These are phyloP conservation scores for Paedocypris sp. DNA, from an alignment of 2,113 vertebrate species.

Conservation along the genomic window DNA sequence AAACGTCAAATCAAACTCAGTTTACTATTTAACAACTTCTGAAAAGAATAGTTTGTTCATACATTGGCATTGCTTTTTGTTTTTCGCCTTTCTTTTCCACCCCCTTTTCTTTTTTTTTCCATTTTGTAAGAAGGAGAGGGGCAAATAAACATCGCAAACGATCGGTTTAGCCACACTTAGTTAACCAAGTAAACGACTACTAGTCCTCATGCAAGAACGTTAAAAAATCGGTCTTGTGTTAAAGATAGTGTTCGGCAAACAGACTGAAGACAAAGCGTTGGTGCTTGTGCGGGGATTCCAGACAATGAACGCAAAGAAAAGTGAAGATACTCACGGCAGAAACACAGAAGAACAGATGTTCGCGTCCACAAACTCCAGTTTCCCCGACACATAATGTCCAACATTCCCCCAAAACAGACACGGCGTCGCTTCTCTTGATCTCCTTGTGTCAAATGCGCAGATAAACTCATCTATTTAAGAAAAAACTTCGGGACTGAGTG, in stretches of 20 bases:
- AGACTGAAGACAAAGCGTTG: constrained; percentile 6
- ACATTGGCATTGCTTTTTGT: too few relatives aligned
- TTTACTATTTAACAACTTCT: too few relatives aligned
- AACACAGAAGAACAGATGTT: constrained; percentile 55
- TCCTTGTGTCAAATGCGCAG: constrained; percentile 8
- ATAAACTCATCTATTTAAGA: constrained; percentile 14
- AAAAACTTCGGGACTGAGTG: constrained; percentile 12
- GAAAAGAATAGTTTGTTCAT: too few relatives aligned
- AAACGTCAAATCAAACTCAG: too few relatives aligned
- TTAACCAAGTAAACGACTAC: too few relatives aligned
- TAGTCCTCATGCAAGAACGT: too few relatives aligned
- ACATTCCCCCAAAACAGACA: constrained; percentile 29
- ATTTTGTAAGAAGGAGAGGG: too few relatives aligned
- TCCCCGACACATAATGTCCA: constrained; percentile 52
- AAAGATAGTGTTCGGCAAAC: background rate
- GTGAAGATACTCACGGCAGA: constrained; percentile 58
- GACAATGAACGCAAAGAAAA: constrained; percentile 33
- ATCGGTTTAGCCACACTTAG: too few relatives aligned
- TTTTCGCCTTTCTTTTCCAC: too few relatives aligned
- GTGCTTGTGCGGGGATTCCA: constrained; percentile 1
- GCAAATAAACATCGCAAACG: too few relatives aligned
- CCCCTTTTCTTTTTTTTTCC: too few relatives aligned
- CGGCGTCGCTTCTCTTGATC: background rate
- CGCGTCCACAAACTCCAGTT: constrained; percentile 38
- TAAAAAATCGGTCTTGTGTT: background rate